A percentile compares a stretch with the other conserved stretches of the same genome.
Conservation (phyloP, 2,888 invertebrate genomes). For the Ochropleura plecta region DNA sequence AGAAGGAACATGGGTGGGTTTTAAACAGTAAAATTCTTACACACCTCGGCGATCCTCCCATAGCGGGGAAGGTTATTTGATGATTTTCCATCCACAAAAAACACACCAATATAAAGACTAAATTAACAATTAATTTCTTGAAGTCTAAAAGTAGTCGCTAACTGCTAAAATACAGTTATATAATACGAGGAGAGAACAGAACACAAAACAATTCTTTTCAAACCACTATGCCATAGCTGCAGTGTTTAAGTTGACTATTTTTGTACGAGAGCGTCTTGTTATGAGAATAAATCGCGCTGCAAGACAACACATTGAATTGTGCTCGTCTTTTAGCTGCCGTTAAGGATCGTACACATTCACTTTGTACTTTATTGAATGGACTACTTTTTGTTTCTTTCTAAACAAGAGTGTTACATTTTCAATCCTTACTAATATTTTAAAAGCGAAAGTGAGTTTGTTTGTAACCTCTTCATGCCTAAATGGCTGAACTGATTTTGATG, state of each 20-base stretch:
- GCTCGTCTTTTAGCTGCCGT: constrained; percentile 63
- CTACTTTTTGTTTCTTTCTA: constrained; percentile 8
- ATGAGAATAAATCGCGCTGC: constrained; percentile 80
- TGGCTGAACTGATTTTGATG: no score
- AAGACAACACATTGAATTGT: constrained; percentile 75
- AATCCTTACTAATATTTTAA: neutral
- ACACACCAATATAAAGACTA: neutral
- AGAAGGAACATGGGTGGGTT: no score
- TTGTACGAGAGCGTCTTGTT: constrained; percentile 72
- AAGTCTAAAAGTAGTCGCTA: neutral
- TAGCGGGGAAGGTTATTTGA: no score
- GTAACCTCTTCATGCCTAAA: no score
- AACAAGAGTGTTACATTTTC: constrained; percentile 17
- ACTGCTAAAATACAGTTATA: no score
- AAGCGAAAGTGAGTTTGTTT: no score
- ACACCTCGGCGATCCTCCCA: no score
- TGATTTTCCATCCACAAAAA: no score
- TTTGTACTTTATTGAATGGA: constrained; percentile 23
- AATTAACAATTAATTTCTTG: neutral
- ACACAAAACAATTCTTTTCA: constrained; percentile 3
- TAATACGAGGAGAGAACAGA: constrained; percentile 8
- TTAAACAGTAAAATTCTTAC: no score
- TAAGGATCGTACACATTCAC: constrained; percentile 52
- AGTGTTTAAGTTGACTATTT: constrained; percentile 66
- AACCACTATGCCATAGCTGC: constrained; percentile 15